Evolutionary conservation across 2,113 vertebrate species (phyloP).

Genomic region (Shinisaurus crocodilurus): DNA sequence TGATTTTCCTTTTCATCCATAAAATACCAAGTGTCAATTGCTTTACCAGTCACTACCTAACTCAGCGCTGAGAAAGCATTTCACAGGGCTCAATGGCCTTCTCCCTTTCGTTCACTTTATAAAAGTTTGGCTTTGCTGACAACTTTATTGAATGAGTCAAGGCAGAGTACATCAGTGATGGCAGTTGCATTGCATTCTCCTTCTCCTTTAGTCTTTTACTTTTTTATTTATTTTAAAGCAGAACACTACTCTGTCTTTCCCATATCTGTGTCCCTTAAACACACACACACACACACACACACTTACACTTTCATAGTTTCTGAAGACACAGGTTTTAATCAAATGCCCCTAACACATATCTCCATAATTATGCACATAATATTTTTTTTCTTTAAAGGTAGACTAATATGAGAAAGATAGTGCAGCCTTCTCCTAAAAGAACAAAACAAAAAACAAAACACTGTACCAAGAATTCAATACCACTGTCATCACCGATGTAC

Average conservation of each 20-base stretch:
- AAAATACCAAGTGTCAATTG: constrained; percentile 47
- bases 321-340: constrained; percentile 23
- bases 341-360: constrained; percentile 3
- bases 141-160: constrained; percentile 56
- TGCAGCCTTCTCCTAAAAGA: background rate
- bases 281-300: background rate
- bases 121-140: constrained; percentile 55
- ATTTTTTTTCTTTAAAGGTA: background rate
- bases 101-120: constrained; percentile 57
- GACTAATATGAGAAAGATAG: constrained; percentile 5
- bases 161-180: constrained; percentile 23
- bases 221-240: background rate
- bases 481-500: background rate
- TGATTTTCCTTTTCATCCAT: constrained; percentile 70
- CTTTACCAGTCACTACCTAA: constrained; percentile 39
- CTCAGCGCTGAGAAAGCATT: constrained; percentile 65
- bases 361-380: background rate
- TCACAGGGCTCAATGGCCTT: constrained; percentile 45
- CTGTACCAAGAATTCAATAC: constrained; percentile 42
- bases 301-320: constrained; percentile 28
- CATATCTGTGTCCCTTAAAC: background rate
- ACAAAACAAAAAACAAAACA: background rate
- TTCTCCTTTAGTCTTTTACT: constrained; percentile 19
- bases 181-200: constrained; percentile 44
- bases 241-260: constrained; percentile 5